Base-by-base conservation (phyloP, 2,113 vertebrate species). In the Heteronetta atricapilla region DNA sequence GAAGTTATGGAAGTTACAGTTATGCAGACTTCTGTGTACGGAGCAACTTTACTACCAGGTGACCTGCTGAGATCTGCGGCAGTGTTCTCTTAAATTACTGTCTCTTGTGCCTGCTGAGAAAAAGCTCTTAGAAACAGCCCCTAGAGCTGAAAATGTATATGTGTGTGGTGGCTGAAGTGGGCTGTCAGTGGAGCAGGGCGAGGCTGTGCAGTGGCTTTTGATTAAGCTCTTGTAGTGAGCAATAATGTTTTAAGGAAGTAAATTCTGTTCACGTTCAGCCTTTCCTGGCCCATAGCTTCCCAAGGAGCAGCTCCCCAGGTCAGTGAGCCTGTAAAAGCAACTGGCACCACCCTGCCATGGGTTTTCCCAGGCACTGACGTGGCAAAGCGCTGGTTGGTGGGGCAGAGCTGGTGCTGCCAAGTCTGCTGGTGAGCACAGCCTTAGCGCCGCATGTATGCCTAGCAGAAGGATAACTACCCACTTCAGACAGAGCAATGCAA, bases 41-140 rank as follows among this genome's bases (percentile, higher is more conserved):
- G 25, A 12, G 13, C 12, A 9, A 3, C 28, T 70, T 44, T 0
- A 7, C 31, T 36, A 34, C 59, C 25, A 2, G 13, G 4, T 42
- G 46, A 62, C 38, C 74, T 42, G 55, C 52, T 67, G 68, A 29
- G 29, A 29, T 69, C 66, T 36, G 40, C 38, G 50, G 29, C 55
- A 58, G 10, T 14, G 9, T 59, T n/a, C 31, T 25, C 72, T 23
- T 22, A 34, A 72, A 19, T 25, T 28, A 29, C 21, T 63, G 9
- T 23, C 8, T 42, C 40, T 60, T 74, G 22, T 68, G 59, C 13
- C 22, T 85, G 66, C 74, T 70, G 17, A 25, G n/a, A 33, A 62
- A 55, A 33, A 34, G 5, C 20, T 58, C 58, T 19, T 50, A 79
- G 46, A 22, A 12, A 2, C 0, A 0, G 11, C 26, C 77, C 17